Evolutionary conservation across 2,888 invertebrate genomes (phyloP).

Genomic region (Coelinius sp.): DNA sequence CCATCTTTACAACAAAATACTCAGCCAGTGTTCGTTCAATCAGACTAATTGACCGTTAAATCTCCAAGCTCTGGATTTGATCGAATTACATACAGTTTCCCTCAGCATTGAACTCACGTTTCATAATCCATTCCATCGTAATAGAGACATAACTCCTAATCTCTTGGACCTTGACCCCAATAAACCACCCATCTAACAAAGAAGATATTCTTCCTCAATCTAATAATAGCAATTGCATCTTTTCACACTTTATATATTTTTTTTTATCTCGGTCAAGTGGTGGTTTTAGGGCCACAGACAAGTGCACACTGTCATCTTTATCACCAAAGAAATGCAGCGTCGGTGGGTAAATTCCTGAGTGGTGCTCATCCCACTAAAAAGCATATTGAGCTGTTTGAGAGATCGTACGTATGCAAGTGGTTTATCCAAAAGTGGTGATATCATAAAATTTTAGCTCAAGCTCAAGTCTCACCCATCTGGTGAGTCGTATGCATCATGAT

Average conservation of each 20-base stretch:
- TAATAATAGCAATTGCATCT: background rate
- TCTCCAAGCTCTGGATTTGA: conserved; percentile 53
- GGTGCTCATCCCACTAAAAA: background rate
- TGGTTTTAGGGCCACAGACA: background rate
- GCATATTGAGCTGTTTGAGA: background rate
- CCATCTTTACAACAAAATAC: conserved; percentile 22
- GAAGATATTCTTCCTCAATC: background rate
- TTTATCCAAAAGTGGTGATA: background rate
- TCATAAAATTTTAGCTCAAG: background rate
- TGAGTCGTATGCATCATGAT: too few relatives aligned
- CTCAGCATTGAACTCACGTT: conserved; percentile 15
- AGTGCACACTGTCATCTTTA: background rate
- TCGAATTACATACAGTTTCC: conserved; percentile 51
- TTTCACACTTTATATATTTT: background rate
- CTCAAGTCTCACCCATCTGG: background rate
- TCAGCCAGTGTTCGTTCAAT: conserved; percentile 53
- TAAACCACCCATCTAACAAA: background rate
- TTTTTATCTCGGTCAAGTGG: background rate
- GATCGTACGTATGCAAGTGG: background rate
- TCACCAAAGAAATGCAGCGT: background rate
- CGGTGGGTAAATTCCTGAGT: too few relatives aligned
- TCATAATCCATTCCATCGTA: background rate
- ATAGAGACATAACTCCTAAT: background rate
- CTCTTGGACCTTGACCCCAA: background rate
- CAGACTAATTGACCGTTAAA: conserved; percentile 64